phyloP scores from a whole-genome alignment of 2,113 vertebrate genomes.

The Pitta sordida region DNA sequence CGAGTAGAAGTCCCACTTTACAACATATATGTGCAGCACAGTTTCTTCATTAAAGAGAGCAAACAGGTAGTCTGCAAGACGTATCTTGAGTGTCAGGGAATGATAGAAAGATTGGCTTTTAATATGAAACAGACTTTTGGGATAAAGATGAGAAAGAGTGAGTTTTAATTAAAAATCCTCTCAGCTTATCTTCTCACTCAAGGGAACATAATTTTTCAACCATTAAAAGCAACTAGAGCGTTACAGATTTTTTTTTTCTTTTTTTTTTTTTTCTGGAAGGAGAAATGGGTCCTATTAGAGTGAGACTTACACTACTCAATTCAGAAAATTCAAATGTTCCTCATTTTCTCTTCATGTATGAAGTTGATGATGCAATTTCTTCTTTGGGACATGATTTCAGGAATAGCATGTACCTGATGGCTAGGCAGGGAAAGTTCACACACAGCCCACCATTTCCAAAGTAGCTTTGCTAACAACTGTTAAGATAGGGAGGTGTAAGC shows the following conservation, averaged over 20 bases:
- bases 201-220: background rate
- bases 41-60: background rate
- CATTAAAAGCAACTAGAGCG: conserved; percentile 5
- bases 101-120: background rate
- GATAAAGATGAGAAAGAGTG: conserved; percentile 5
- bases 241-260: background rate
- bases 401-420: background rate
- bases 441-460: background rate
- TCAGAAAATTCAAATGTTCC: background rate
- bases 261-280: background rate
- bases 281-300: background rate
- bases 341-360: background rate
- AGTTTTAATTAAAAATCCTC: conserved; percentile 49
- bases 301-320: background rate
- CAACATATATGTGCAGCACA: fast-evolving
- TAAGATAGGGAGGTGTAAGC: background rate
- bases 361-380: background rate
- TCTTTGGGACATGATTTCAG: background rate
- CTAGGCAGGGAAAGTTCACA: fast-evolving
- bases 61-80: background rate
- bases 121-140: background rate
- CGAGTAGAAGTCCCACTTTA: background rate
- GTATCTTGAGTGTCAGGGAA: background rate
- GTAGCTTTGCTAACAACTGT: background rate
- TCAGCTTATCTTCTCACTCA: conserved; percentile 24